Evolutionary conservation across 2,113 vertebrate genomes (phyloP).

Genomic region (Salminus brasiliensis): DNA sequence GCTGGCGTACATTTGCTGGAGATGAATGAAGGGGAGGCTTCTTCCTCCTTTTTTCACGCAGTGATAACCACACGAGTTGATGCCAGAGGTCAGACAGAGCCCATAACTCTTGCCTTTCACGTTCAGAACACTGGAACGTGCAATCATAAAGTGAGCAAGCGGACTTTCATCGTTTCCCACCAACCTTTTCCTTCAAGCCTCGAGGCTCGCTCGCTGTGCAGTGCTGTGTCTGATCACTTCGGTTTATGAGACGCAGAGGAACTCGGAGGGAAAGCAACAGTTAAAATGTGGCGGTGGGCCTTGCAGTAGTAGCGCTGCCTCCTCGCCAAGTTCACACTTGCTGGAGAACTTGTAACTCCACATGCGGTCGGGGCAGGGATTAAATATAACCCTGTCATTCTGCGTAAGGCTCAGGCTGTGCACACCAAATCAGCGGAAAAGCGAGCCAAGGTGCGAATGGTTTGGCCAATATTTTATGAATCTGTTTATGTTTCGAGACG

Average conservation of each 20-base stretch:
- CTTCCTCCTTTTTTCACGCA: not conserved
- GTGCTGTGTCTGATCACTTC: not conserved
- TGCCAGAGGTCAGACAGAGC: slow-evolving; percentile 15
- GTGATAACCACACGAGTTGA: not conserved
- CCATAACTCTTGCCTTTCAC: slow-evolving; percentile 23
- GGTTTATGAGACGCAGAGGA: not conserved
- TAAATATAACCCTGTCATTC: slow-evolving; percentile 68
- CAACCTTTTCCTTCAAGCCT: not conserved
- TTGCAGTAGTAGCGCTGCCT: slow-evolving; percentile 66
- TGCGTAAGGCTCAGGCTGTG: slow-evolving; percentile 25
- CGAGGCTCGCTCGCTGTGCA: not conserved
- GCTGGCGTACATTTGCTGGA: not conserved
- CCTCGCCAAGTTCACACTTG: slow-evolving; percentile 73
- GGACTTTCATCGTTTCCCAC: not conserved
- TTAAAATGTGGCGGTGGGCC: slow-evolving; percentile 7
- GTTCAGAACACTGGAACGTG: not conserved
- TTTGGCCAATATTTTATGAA: not conserved
- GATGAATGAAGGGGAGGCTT: not conserved
- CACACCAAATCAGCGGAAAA: slow-evolving; percentile 23
- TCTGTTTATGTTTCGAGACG: not conserved
- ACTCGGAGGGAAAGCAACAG: not conserved
- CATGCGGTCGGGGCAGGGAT: slow-evolving; percentile 72
- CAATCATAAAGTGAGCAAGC: slow-evolving; percentile 7
- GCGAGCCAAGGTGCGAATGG: slow-evolving; percentile 6
- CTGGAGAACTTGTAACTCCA: slow-evolving; percentile 75